A percentile compares a stretch with the other conserved stretches of the same genome.
Evolutionary conservation across 2,113 vertebrate genomes (phyloP).

Genomic region (Ceratotherium simum): DNA sequence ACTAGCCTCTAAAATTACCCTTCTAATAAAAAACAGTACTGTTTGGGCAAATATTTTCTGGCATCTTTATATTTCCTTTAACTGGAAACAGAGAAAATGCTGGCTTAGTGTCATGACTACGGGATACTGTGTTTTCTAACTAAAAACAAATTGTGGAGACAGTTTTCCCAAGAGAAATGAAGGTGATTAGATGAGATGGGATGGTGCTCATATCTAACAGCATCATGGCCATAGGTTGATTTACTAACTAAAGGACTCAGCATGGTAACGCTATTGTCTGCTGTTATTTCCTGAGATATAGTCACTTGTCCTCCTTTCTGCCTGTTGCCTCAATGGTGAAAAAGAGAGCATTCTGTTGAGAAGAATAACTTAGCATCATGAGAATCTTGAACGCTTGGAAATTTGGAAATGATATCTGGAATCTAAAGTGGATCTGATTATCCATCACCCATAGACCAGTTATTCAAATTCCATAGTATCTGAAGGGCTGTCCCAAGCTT

Average conservation of each 20-base stretch:
- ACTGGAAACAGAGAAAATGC: constrained; percentile 77
- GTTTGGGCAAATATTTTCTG: constrained; percentile 76
- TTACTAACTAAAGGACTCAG: neutral
- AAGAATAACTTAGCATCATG: neutral
- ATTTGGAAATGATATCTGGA: neutral
- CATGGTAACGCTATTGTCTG: neutral
- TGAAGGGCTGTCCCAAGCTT: neutral
- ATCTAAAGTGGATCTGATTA: neutral
- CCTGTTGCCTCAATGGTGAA: neutral
- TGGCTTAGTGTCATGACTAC: constrained; percentile 60
- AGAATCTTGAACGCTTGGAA: neutral
- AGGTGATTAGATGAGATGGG: constrained; percentile 1
- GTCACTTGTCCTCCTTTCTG: neutral
- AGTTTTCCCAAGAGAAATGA: constrained; percentile 8
- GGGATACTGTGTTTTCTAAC: constrained; percentile 53
- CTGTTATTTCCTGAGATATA: neutral
- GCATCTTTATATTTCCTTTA: constrained; percentile 76
- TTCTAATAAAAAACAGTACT: constrained; percentile 81
- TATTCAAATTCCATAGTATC: neutral
- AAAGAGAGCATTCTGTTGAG: neutral
- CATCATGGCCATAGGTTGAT: rapidly evolving
- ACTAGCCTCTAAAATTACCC: constrained; percentile 50
- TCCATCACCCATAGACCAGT: no score
- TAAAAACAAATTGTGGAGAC: constrained; percentile 54
- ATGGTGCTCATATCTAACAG: neutral